Base-by-base conservation (phyloP, 1,140 invertebrate genomes). In the Zaprionus lachaisei region DNA sequence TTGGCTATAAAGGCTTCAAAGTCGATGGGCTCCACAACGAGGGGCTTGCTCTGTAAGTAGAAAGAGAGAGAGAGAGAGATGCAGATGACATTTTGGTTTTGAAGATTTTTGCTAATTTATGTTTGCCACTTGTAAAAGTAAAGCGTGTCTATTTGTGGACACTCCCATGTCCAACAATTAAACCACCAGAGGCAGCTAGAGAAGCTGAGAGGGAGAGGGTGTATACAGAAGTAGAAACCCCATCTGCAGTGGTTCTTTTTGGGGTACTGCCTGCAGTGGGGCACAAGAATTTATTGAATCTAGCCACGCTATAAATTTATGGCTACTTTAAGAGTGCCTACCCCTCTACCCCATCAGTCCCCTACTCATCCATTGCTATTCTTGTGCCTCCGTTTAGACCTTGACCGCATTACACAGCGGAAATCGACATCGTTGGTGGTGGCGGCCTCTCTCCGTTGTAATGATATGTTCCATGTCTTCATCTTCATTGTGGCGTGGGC, bases 1-100 rank as follows among this genome's bases (percentile, higher is more conserved):
- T 98, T 97, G 69, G 96, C 93, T 77, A 98, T 95, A 94, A 97
- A 98, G 79, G 95, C 96, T 94, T 99, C 98, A 94, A 98, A 99
- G 92, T 98, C 97, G 72, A 98, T 94, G 14, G 97, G 97, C 76
- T 97, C 96, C 11, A 97, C 96, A 58, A 96, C 93, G 72, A 95
- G 94, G 15, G 96, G 95, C 93, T 97, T 96, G 85, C 94, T 95
- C 97, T 97, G 94, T 69, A 96, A 95, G 71, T 51, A 58, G 51
- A 20, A 56, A 73, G 77, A 54, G 7, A 20, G 17, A 47, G 7
- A n/a, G 20, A 57, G 7, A 66, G 14, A 64, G 28, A 20, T 41
- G 66, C 24, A 51, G 20, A 34, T 66, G 63, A 66, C 56, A 71
- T 71, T 80, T 69, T 62, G 31, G 84, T 63, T 44, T 38, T 69